These are phyloP conservation scores for Alfaro cultratus DNA, from an alignment of 2,797 vertebrate species.

Conservation along the genomic window DNA sequence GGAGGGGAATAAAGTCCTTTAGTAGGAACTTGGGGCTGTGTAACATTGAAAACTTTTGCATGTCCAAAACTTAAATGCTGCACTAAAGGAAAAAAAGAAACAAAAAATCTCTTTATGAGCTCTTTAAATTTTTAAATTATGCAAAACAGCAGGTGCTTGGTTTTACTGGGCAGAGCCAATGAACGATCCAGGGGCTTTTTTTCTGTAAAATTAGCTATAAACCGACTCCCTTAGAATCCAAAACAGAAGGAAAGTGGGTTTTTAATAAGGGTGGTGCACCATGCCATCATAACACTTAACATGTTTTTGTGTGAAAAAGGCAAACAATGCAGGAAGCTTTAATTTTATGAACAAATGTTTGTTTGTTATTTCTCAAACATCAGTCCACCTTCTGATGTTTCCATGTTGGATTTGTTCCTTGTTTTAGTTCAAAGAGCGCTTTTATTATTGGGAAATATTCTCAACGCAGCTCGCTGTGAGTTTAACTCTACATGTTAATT, in stretches of 20 bases:
- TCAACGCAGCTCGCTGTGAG: neutral
- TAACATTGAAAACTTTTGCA: constrained; percentile 5
- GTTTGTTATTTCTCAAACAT: neutral
- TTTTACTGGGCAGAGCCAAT: constrained; percentile 1
- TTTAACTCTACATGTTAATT: constrained; percentile 33
- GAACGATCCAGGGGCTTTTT: constrained; percentile 5
- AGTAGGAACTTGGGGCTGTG: neutral
- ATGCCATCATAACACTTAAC: neutral
- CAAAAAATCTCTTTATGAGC: neutral
- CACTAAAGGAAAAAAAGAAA: neutral
- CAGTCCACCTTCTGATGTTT: constrained; percentile 14
- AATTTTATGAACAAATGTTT: neutral
- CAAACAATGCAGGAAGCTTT: neutral
- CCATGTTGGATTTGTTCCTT: constrained; percentile 2
- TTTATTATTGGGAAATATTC: neutral
- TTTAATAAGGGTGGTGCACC: neutral
- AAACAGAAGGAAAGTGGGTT: constrained; percentile 9
- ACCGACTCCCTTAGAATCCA: neutral
- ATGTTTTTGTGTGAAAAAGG: neutral
- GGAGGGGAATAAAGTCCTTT: constrained; percentile 1
- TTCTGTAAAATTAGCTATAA: neutral
- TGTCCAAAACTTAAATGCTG: neutral
- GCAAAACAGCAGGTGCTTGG: constrained; percentile 5
- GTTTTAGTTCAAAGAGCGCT: constrained; percentile 14
- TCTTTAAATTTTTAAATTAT: constrained; percentile 3